A percentile compares a stretch with the other conserved stretches of the same genome.
phyloP scores from a whole-genome alignment of 2,888 invertebrate species.

The Hypomecis punctinalis region DNA sequence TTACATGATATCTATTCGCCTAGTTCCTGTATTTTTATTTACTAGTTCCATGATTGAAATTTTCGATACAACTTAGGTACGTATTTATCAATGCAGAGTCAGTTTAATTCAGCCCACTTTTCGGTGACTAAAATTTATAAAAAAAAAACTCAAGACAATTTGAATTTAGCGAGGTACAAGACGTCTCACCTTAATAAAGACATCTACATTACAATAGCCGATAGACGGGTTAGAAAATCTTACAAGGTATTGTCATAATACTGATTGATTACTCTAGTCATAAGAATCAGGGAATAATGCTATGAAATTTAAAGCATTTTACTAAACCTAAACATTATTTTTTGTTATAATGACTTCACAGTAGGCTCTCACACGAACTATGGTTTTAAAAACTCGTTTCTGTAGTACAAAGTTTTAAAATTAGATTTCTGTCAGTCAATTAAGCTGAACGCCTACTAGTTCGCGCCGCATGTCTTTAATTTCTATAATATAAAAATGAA shows the following conservation, averaged over 20 bases:
- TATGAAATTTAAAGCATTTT: constrained; percentile 11
- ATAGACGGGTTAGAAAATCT: constrained; percentile 38
- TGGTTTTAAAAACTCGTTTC: constrained; percentile 1
- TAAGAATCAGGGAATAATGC: constrained; percentile 52
- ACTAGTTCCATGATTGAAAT: too few relatives aligned
- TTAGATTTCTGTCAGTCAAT: neutral
- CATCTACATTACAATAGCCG: constrained; percentile 5
- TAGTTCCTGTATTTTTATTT: too few relatives aligned
- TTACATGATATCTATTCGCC: too few relatives aligned
- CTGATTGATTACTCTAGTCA: constrained; percentile 62
- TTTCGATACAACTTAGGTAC: too few relatives aligned
- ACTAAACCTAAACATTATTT: neutral
- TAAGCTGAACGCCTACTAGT: too few relatives aligned
- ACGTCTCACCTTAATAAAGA: neutral
- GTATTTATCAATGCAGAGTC: too few relatives aligned
- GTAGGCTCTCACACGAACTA: constrained; percentile 6
- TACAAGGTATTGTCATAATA: constrained; percentile 63
- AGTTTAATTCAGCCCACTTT: too few relatives aligned
- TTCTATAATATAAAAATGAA: too few relatives aligned
- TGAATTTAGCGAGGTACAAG: too few relatives aligned
- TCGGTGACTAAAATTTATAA: too few relatives aligned
- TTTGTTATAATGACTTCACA: constrained; percentile 7
- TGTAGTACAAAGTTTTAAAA: neutral
- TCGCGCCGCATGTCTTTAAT: too few relatives aligned
- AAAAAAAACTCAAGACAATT: too few relatives aligned